Conservation (phyloP, 2,888 invertebrate species). For the Achlya flavicornis region DNA sequence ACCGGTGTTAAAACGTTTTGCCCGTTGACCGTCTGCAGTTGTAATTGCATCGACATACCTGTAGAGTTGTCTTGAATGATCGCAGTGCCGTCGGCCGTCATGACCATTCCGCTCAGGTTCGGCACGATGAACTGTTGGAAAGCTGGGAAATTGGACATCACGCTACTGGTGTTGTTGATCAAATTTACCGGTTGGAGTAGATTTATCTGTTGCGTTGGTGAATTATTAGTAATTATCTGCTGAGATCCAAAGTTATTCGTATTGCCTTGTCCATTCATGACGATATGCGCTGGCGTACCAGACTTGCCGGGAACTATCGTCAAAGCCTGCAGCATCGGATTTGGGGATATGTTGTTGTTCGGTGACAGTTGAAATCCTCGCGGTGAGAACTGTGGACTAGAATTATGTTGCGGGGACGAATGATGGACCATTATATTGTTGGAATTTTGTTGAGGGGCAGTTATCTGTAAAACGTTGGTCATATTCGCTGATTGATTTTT, state of each 20-base stretch:
- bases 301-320: constrained; percentile 91
- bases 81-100: constrained; percentile 91
- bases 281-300: constrained; percentile 88
- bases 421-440: constrained; percentile 85
- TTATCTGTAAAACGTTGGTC: constrained; percentile 87
- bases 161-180: constrained; percentile 87
- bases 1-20: constrained; percentile 90
- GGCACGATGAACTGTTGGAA: constrained; percentile 93
- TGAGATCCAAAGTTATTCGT: constrained; percentile 86
- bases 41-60: constrained; percentile 88
- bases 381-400: constrained; percentile 85
- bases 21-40: constrained; percentile 91
- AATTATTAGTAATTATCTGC: constrained; percentile 86
- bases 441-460: constrained; percentile 86
- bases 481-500: constrained; percentile 88
- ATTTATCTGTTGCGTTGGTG: constrained; percentile 86
- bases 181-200: constrained; percentile 92
- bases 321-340: constrained; percentile 89
- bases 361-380: constrained; percentile 91
- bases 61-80: constrained; percentile 88
- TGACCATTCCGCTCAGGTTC: constrained; percentile 91
- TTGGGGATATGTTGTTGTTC: constrained; percentile 85
- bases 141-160: constrained; percentile 90
- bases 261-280: constrained; percentile 89
- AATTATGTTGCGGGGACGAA: constrained; percentile 74